These are phyloP conservation scores for Callorhinus ursinus DNA, from an alignment of 2,113 vertebrate genomes.

Conservation along the genomic window DNA sequence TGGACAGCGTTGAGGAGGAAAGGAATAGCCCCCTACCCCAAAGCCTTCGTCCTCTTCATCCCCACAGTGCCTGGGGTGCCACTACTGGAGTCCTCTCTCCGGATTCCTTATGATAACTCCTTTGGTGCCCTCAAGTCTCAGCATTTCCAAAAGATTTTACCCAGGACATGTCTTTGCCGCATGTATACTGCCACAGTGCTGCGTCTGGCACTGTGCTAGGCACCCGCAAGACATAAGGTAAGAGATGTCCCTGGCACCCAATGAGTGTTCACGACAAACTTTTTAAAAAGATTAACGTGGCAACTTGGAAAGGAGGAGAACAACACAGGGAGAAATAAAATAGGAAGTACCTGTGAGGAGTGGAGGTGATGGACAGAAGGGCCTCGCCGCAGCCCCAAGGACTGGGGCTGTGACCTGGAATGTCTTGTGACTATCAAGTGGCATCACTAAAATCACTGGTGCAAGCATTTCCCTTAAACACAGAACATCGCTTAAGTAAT, in stretches of 20 bases:
- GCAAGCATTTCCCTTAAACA: neutral
- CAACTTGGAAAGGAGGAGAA: neutral
- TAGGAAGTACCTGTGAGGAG: neutral
- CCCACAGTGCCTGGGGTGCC: neutral
- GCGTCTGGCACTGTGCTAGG: constrained; percentile 32
- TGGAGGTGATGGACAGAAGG: neutral
- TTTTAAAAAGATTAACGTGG: neutral
- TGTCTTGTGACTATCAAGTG: neutral
- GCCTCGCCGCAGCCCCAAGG: neutral
- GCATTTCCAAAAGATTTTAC: neutral
- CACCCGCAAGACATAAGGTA: neutral
- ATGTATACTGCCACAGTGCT: neutral
- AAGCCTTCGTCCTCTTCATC: neutral
- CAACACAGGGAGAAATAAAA: neutral
- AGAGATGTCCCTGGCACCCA: neutral
- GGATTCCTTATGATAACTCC: neutral
- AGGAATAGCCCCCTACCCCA: neutral
- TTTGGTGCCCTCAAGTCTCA: neutral
- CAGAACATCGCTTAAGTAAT: neutral
- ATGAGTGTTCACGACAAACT: neutral
- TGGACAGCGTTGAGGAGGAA: constrained; percentile 7
- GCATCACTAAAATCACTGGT: neutral
- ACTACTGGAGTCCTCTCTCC: neutral
- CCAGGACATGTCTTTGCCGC: neutral
- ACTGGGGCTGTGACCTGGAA: neutral